Base-by-base conservation (phyloP, 2,797 vertebrate genomes). In the Psittacula derbiana region DNA sequence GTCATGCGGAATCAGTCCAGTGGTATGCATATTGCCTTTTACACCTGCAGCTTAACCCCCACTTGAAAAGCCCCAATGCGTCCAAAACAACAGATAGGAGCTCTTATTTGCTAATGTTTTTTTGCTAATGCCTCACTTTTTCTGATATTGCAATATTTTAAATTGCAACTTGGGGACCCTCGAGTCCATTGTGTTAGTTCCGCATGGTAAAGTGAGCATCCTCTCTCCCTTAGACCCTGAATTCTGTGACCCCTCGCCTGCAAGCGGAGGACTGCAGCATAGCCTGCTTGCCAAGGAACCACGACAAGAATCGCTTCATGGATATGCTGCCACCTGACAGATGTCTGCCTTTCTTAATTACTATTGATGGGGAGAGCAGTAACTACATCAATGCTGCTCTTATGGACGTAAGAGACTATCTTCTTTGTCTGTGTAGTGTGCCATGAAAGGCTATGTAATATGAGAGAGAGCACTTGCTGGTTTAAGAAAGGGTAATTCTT, bases 281-380 rank as follows among this genome's bases (percentile, higher is more conserved):
- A 36, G 99, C 99, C 7, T 98, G 99, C 97, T 98, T 99, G 98
- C 99, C 99, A 97, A 99, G 99, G 97, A 99, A 99, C 98, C 99
- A 99, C 16, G 99, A 99, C 97, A 99, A 99, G 98, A 99, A 99
- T 97, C 99, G 99, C 93, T 99, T 99, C 97, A 99, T 99, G 99
- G 99, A 99, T 96, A 99, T 99, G 98, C 98, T 99, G 93, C 99
- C 99, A 92, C 99, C 99, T 79, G 99, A 99, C 97, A 98, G 99
- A 98, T 99, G 99, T 98, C 98, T 99, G 95, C 99, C 99, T 95
- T 99, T 99, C 98, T 98, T 99, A 98, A 99, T 99, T 96, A 99
- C 99, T 91, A 99, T 99, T 96, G 99, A 99, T 58, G 99, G 99
- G 70, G 99, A 99, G 96, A 99, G 99, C 98, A 99, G 99, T 98